Percentiles rank a stretch among this genome's conserved stretches.
phyloP scores from a whole-genome alignment of 1,140 invertebrate species.

The Prorops nasuta region DNA sequence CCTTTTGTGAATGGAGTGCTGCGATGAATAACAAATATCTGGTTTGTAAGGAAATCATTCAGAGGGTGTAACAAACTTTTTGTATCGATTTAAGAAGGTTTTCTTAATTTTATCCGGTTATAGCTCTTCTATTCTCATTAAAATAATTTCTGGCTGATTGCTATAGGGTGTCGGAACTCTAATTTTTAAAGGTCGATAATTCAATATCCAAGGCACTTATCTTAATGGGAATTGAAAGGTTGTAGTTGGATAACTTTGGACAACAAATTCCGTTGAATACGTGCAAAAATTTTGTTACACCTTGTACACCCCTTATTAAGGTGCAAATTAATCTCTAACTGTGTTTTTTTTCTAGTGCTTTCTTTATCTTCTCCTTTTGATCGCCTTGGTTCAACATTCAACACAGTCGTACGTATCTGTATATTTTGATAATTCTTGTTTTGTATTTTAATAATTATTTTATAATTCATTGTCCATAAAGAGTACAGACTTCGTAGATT shows the following conservation, averaged over 20 bases:
- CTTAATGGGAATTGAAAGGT: neutral
- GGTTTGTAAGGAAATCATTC: neutral
- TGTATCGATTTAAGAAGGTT: too few species aligned
- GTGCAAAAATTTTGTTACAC: neutral
- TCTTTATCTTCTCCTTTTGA: constrained; percentile 7
- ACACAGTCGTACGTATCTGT: constrained; percentile 17
- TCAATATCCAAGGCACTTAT: too few species aligned
- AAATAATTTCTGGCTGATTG: too few species aligned
- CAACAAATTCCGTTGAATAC: neutral
- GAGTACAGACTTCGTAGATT: too few species aligned
- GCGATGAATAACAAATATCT: neutral
- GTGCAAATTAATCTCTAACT: neutral
- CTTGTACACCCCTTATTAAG: constrained; percentile 7
- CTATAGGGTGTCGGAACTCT: too few species aligned
- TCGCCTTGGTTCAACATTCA: constrained; percentile 5
- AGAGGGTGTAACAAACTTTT: too few species aligned
- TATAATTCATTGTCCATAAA: neutral
- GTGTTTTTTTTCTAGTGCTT: constrained; percentile 25
- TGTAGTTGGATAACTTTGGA: neutral
- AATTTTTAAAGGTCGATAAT: too few species aligned
- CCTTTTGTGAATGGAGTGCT: too few species aligned
- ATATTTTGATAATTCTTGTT: neutral
- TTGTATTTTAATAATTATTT: neutral
- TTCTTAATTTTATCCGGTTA: too few species aligned
- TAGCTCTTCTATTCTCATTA: too few species aligned